A percentile compares a stretch with the other conserved stretches of the same genome.
phyloP scores from a whole-genome alignment of 2,888 invertebrate genomes.

The Aleiodes alternator region DNA sequence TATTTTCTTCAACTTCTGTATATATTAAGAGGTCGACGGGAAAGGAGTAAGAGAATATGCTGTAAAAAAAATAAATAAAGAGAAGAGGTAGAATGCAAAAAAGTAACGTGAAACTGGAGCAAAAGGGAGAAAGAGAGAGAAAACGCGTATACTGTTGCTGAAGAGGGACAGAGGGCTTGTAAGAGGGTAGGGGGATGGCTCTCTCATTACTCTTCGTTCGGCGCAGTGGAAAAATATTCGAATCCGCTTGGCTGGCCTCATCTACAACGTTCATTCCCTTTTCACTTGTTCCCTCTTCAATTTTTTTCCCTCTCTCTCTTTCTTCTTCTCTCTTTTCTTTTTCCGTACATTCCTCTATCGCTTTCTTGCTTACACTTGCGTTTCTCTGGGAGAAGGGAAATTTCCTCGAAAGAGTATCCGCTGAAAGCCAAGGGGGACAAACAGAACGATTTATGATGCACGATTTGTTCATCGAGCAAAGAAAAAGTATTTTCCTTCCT shows the following conservation, averaged over 20 bases:
- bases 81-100: constrained; percentile 17
- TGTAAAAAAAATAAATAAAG: constrained; percentile 35
- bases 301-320: constrained; percentile 33
- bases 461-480: constrained; percentile 67
- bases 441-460: constrained; percentile 69
- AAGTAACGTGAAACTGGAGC: constrained; percentile 39
- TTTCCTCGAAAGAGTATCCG: constrained; percentile 49
- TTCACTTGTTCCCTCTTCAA: constrained; percentile 26
- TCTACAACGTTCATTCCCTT: constrained; percentile 40
- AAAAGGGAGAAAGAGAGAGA: constrained; percentile 21
- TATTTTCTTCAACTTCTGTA: constrained; percentile 12
- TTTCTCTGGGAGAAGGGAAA: constrained; percentile 18
- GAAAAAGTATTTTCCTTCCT: constrained; percentile 53
- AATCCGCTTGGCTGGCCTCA: constrained; percentile 60
- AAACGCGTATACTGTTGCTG: no score
- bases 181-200: background rate
- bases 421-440: constrained; percentile 57
- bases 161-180: constrained; percentile 13
- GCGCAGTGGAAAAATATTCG: constrained; percentile 61
- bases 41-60: constrained; percentile 29
- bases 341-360: constrained; percentile 13
- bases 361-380: constrained; percentile 31
- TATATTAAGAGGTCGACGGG: constrained; percentile 43
- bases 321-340: constrained; percentile 21
- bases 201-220: constrained; percentile 63